Percentiles rank a stretch among this genome's conserved stretches.
These are phyloP conservation scores for Calosoma granatense DNA, from an alignment of 1,140 invertebrate genomes.

Conservation along the genomic window DNA sequence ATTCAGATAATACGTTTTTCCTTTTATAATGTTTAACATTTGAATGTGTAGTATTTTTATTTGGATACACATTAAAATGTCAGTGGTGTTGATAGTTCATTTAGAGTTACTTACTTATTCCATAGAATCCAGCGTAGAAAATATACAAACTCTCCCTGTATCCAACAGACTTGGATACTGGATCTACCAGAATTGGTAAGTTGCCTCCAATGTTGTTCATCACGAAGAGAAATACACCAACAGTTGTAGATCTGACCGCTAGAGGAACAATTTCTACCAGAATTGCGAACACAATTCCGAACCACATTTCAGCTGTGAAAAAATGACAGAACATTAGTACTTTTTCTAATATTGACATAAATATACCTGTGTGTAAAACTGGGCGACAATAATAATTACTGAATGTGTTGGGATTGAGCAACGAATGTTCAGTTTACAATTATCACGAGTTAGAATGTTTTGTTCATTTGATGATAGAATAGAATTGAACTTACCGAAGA, in stretches of 20 bases:
- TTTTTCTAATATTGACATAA: background rate
- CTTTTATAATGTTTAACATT: no score
- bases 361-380: no score
- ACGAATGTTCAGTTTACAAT: no score
- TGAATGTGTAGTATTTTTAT: background rate
- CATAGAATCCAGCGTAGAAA: conserved; percentile 76
- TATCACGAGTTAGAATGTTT: conserved; percentile 10
- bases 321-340: conserved; percentile 20
- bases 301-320: conserved; percentile 81
- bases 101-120: conserved; percentile 66
- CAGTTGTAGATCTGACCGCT: conserved; percentile 66
- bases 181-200: conserved; percentile 76
- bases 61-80: no score
- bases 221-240: conserved; percentile 78
- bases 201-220: conserved; percentile 94
- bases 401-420: no score
- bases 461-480: conserved; percentile 8
- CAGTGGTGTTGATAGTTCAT: no score
- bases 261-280: conserved; percentile 79
- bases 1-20: no score
- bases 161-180: conserved; percentile 66
- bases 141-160: conserved; percentile 75
- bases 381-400: no score
- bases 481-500: conserved; percentile 66
- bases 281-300: conserved; percentile 81